Conservation (phyloP, 2,888 invertebrate species). For the Agapetus fuscipes region DNA sequence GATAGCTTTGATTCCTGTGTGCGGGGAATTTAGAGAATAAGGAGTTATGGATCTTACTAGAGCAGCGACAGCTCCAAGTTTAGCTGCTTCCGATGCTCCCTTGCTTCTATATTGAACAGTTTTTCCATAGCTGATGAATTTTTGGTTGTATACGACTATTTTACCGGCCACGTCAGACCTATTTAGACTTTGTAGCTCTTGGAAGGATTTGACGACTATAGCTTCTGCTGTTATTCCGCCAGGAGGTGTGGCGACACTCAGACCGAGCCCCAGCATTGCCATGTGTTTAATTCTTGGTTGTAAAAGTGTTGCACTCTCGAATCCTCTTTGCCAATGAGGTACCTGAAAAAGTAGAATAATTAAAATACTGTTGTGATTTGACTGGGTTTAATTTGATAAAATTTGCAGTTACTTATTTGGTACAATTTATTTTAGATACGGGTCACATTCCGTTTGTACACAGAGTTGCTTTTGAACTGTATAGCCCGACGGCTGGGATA, state of each 20-base stretch:
- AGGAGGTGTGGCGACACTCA: conserved; percentile 49
- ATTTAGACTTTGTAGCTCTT: conserved; percentile 43
- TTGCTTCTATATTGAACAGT: conserved; percentile 47
- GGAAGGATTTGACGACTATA: conserved; percentile 52
- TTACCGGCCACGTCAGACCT: conserved; percentile 31
- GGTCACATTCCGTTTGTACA: too few species aligned
- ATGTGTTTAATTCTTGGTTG: conserved; percentile 44
- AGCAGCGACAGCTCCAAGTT: conserved; percentile 54
- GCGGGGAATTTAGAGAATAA: conserved; percentile 55
- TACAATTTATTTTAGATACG: too few species aligned
- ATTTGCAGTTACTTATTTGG: too few species aligned
- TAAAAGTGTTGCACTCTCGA: conserved; percentile 48
- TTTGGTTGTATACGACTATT: conserved; percentile 14
- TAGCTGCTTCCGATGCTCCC: conserved; percentile 51
- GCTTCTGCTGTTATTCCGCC: conserved; percentile 53
- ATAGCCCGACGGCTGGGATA: too few species aligned
- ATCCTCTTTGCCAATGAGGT: conserved; percentile 36
- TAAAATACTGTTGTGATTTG: too few species aligned
- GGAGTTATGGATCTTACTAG: conserved; percentile 57
- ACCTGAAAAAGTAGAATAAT: conserved; percentile 12
- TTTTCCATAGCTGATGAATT: conserved; percentile 11
- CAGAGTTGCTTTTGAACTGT: too few species aligned
- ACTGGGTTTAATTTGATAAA: too few species aligned
- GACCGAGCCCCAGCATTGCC: conserved; percentile 51
- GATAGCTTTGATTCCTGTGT: conserved; percentile 54